Percentiles rank a stretch among this genome's conserved stretches.
Conservation (phyloP, 1,140 invertebrate species). For the Atopsyche davidsoni region DNA sequence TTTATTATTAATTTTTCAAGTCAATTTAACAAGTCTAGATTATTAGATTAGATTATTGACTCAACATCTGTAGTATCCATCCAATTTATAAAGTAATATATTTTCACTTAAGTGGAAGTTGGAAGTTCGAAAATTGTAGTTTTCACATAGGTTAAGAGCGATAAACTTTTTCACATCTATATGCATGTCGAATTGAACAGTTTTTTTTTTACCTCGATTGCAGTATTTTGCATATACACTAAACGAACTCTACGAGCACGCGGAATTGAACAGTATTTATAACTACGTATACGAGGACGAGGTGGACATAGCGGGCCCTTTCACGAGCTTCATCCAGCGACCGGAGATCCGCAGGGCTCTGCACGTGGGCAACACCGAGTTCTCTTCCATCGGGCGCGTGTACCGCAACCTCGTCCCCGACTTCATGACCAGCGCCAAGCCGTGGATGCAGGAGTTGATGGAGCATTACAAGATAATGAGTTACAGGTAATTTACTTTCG, state of each 20-base stretch:
- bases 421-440: slow-evolving; percentile 70
- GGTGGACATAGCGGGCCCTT: slow-evolving; percentile 41
- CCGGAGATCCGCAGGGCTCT: slow-evolving; percentile 54
- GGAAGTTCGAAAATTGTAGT: no score
- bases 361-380: slow-evolving; percentile 52
- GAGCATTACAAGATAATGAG: slow-evolving; percentile 59
- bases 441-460: slow-evolving; percentile 61
- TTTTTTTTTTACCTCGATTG: slow-evolving; percentile 49
- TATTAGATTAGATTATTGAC: no score
- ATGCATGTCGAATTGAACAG: no score
- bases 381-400: slow-evolving; percentile 49
- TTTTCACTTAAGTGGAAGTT: no score
- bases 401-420: slow-evolving; percentile 64
- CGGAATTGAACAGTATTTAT: slow-evolving; percentile 50
- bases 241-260: slow-evolving; percentile 52
- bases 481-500: slow-evolving; percentile 42
- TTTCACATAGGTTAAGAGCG: no score
- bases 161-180: no score
- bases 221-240: slow-evolving; percentile 30
- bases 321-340: slow-evolving; percentile 54
- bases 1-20: slow-evolving; percentile 55
- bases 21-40: no score
- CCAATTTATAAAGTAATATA: no score
- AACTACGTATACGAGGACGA: slow-evolving; percentile 61
- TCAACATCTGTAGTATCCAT: no score